These are phyloP conservation scores for Eristalis intricaria DNA, from an alignment of 2,888 invertebrate genomes.

Conservation along the genomic window DNA sequence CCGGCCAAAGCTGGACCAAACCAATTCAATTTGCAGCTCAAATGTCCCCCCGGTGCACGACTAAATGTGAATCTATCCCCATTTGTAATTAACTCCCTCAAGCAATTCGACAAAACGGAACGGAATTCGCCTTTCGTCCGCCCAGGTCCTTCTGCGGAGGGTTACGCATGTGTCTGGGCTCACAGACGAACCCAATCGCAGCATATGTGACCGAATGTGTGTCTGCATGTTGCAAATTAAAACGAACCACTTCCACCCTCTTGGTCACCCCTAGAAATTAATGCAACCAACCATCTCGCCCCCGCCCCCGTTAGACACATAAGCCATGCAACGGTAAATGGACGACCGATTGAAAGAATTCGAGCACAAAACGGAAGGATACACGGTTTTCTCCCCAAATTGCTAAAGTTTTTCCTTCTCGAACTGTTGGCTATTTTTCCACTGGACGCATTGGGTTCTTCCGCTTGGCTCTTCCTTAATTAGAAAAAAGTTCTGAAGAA, in stretches of 20 bases:
- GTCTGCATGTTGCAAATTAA: constrained; percentile 42
- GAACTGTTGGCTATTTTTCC: background rate
- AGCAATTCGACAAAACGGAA: constrained; percentile 47
- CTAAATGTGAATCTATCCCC: constrained; percentile 50
- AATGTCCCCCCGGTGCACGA: background rate
- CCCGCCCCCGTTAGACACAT: background rate
- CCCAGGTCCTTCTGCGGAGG: background rate
- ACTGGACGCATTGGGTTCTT: constrained; percentile 6
- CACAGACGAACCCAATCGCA: constrained; percentile 1
- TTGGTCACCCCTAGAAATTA: constrained; percentile 21
- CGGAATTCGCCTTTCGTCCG: constrained; percentile 49
- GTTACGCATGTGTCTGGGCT: constrained; percentile 7
- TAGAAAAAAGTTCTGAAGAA: constrained; percentile 67
- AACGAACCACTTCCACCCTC: constrained; percentile 60
- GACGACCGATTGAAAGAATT: background rate
- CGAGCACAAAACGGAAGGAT: constrained; percentile 3
- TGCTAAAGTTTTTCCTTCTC: constrained; percentile 50
- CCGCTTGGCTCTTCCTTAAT: constrained; percentile 41
- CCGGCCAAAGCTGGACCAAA: constrained; percentile 1
- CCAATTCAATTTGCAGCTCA: constrained; percentile 1
- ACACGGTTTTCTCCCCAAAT: constrained; percentile 33
- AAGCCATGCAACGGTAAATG: constrained; percentile 6
- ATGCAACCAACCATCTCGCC: constrained; percentile 17
- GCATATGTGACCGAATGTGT: background rate
- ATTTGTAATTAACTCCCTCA: constrained; percentile 57